Percentiles rank a stretch among this genome's conserved stretches.
Evolutionary conservation across 2,113 vertebrate genomes (phyloP).

Genomic region (Muscicapa adusta): DNA sequence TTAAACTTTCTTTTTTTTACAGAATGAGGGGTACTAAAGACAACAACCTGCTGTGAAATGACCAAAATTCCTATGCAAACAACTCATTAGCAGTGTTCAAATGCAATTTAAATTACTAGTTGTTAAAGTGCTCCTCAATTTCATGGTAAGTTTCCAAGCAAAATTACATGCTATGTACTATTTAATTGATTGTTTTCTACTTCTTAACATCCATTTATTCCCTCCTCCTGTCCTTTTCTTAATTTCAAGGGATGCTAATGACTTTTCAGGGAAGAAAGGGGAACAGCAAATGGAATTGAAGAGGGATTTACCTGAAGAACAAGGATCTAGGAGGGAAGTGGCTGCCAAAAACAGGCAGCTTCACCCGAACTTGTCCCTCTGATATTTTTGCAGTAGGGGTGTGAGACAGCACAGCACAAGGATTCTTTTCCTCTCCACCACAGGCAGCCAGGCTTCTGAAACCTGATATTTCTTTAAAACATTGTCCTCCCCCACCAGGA

Average conservation of each 20-base stretch:
- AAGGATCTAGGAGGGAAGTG: conserved; percentile 40
- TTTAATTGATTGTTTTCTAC: conserved; percentile 80
- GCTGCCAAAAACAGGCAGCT: conserved; percentile 38
- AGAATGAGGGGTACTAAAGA: conserved; percentile 60
- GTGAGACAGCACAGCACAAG: background rate
- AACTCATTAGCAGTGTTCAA: conserved; percentile 74
- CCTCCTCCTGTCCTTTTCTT: conserved; percentile 45
- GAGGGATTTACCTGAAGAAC: conserved; percentile 65
- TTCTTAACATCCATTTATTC: conserved; percentile 74
- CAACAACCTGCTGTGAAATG: conserved; percentile 63
- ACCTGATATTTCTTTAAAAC: background rate
- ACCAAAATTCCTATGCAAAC: conserved; percentile 73
- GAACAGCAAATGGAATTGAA: background rate
- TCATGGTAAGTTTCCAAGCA: conserved; percentile 75
- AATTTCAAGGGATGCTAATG: conserved; percentile 67
- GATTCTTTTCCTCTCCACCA: background rate
- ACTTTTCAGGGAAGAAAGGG: conserved; percentile 45
- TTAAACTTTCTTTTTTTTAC: background rate
- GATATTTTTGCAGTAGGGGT: background rate
- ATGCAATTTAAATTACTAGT: conserved; percentile 77
- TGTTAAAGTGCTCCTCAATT: conserved; percentile 76
- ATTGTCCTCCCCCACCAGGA: background rate
- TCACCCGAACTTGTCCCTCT: conserved; percentile 1
- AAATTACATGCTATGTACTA: conserved; percentile 76
- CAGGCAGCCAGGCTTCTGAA: background rate